Evolutionary conservation across 2,888 invertebrate species (phyloP), one percentile per base, ranked within the genome.

Genomic region (Chloroclysta siterata): DNA sequence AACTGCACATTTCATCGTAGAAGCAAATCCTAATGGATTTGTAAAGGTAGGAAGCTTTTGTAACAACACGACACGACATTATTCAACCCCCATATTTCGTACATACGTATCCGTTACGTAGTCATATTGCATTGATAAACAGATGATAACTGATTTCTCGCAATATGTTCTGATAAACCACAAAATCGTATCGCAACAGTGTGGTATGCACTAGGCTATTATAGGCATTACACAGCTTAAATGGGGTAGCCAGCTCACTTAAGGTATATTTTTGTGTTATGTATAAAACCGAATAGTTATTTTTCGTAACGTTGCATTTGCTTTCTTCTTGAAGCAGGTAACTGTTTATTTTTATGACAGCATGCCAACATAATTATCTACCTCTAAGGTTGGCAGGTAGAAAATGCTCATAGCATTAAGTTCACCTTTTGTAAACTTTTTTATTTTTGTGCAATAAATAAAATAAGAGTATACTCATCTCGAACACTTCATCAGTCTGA

Each of bases 1-100:
- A 66, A 59, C 60, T 69, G 63, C 63, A 58, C 57, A 60, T 63
- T 65, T 59, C 63, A 68, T 66, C 63, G 70, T 69, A 69, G 68
- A 54, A 60, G 63, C 65, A 65, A 65, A 62, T 67, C 15, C 55
- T 65, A 64, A 70, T 60, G 61, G 59, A 65, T 65, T 56, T 62
- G 54, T 59, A 60, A 62, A 60, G 51, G 62, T 59, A 66, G 51
- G 42, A 52, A 44, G 6, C 17, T 13, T 41, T 41, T 50, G 11
- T 28, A 48, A 48, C 36, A 41, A 44, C 29, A 54, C 50, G 58
- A 63, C 39, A 63, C 58, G 63, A 63, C 39, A 48, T 57, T 62
- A 39, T 15, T 44, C 13, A n/a, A 14, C 11, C 7, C 42, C n/a
- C 11, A 36, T 51, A 13, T 17, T 22, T 13, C 11, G 11, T 39